Percentiles rank a stretch among this genome's conserved stretches.
Evolutionary conservation across 2,113 vertebrate species (phyloP).

Genomic region (Colossoma macropomum): DNA sequence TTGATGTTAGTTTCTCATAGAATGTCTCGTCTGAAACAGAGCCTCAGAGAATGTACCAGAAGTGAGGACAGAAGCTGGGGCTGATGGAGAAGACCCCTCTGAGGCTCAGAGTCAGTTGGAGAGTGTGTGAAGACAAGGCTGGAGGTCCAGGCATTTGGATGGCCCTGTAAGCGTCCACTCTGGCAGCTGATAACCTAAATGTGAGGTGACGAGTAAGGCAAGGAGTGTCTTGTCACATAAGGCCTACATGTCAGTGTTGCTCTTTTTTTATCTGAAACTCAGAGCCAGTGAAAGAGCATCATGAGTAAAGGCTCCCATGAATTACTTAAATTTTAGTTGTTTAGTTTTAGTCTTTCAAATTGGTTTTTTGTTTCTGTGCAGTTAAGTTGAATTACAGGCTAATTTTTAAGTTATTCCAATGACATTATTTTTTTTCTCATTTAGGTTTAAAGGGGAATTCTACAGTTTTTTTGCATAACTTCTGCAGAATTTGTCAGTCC

Average conservation of each 20-base stretch:
- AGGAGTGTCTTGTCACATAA: constrained; percentile 51
- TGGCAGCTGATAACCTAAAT: constrained; percentile 58
- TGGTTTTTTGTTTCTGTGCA: no score
- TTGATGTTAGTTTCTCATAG: background rate
- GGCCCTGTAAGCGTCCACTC: constrained; percentile 52
- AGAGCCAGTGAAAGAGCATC: background rate
- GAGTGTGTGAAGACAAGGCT: constrained; percentile 1
- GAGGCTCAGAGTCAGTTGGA: constrained; percentile 2
- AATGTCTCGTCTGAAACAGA: background rate
- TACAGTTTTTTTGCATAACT: no score
- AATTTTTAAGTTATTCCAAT: no score
- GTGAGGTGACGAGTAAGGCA: constrained; percentile 37
- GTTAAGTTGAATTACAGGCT: background rate
- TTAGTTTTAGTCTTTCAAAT: background rate
- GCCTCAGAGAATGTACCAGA: background rate
- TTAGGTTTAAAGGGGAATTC: no score
- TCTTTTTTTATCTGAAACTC: constrained; percentile 33
- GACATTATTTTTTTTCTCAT: no score
- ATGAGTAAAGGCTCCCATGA: background rate
- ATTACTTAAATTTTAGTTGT: background rate
- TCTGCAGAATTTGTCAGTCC: no score
- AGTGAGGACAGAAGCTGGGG: background rate
- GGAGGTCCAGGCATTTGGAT: background rate
- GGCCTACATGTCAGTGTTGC: constrained; percentile 40
- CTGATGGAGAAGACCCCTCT: background rate